These are phyloP conservation scores for Borostomias antarcticus DNA, from an alignment of 2,797 vertebrate species.

Conservation along the genomic window DNA sequence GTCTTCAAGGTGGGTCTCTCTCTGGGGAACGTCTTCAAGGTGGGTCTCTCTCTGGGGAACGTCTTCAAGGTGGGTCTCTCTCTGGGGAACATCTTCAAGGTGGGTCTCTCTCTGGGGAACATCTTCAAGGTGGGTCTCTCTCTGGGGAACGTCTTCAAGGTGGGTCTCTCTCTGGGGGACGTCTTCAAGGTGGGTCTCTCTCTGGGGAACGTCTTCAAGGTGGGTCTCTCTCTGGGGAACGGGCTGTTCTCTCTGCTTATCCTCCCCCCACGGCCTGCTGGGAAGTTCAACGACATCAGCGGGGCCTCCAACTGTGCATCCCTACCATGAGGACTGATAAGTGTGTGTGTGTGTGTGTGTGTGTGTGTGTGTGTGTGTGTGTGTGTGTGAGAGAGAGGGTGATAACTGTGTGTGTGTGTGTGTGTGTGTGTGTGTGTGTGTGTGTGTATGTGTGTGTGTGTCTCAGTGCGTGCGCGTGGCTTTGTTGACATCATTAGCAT, in stretches of 20 bases:
- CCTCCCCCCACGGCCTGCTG: constrained; percentile 40
- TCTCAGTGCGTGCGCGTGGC: no score
- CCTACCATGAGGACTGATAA: constrained; percentile 44
- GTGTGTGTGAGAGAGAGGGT: no score
- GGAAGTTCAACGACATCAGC: constrained; percentile 43
- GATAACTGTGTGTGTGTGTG: constrained; percentile 8
- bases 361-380: constrained; percentile 9
- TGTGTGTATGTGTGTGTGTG: constrained; percentile 10
- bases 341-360: constrained; percentile 7
- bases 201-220: constrained; percentile 90
- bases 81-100: constrained; percentile 91
- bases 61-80: constrained; percentile 86
- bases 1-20: constrained; percentile 86
- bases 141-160: constrained; percentile 90
- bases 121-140: constrained; percentile 86
- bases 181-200: constrained; percentile 86
- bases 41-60: constrained; percentile 67
- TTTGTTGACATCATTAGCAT: constrained; percentile 54
- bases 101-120: constrained; percentile 67
- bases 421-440: constrained; percentile 12
- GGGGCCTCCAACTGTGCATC: constrained; percentile 32
- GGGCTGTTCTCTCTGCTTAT: neutral
- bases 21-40: constrained; percentile 90
- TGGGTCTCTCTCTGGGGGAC: constrained; percentile 67
- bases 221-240: constrained; percentile 59